Evolutionary conservation across 92 coral and sea anemone genomes (phyloP), one percentile per base, ranked within the genome.

Genomic region (Umimayanthus chanpuru): DNA sequence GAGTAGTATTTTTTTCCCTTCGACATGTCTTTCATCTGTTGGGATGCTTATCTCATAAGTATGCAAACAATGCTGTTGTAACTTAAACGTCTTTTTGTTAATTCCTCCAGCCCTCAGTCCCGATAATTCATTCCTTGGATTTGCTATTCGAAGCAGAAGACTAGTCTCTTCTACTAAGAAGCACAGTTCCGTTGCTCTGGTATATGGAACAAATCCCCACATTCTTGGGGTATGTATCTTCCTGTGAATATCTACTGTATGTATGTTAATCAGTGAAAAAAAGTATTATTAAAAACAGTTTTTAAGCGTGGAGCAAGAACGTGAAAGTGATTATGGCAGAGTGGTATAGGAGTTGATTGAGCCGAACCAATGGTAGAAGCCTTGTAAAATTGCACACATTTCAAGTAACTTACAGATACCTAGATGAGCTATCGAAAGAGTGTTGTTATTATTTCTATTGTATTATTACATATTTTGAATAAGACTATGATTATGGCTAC

Each of bases 101-200:
- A 50, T 43, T 39, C 11, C 73, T 9, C 2, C 74, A 94, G 97
- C 95, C 28, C 43, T 91, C 30, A 91, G 95, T 47, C 85, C 89
- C n/a, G 95, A 94, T 55, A 94, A 94, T 89, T 94, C 97, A 8
- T 94, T 94, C 87, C 88, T 94, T 71, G 97, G 97, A 11, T 93
- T 94, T 50, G 93, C 93, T 4, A 81, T 91, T 20, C 92, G 89
- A 67, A 91, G 89, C 74, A 47, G 66, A 83, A 50, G 10, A 70
- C 65, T 36, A 12, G 7, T 39, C 44, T 73, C 36, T 15, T 30
- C 78, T 40, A 21, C 76, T 0, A 41, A 29, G 43, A 83, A 43
- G 15, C 87, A 30, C 67, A 47, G 78, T 43, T 20, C 78, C 11
- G 43, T 41, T 41, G 87, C 87, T 9, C 1, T 83, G 43, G 41